Evolutionary conservation across 2,113 vertebrate species (phyloP).

Genomic region (Ceyx melanurus): DNA sequence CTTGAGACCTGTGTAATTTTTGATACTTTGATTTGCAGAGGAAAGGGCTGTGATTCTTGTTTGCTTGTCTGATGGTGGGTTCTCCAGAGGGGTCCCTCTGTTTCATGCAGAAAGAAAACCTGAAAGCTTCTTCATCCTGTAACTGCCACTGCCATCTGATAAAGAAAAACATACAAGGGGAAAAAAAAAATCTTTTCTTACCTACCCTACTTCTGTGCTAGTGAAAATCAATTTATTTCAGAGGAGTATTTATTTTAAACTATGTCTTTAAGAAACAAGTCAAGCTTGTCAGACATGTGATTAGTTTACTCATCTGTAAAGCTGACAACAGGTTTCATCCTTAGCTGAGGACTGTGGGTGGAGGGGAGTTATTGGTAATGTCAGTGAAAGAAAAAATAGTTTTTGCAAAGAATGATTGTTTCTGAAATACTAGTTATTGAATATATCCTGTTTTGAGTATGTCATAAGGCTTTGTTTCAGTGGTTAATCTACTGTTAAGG

Average conservation of each 20-base stretch:
- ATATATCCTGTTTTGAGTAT: neutral
- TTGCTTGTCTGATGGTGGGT: neutral
- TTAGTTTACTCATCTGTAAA: neutral
- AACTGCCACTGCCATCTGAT: neutral
- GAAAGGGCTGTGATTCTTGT: neutral
- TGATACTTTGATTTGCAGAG: neutral
- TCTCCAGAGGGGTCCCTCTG: neutral
- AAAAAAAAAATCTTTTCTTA: neutral
- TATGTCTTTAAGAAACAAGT: neutral
- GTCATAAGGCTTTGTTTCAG: neutral
- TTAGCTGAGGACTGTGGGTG: neutral
- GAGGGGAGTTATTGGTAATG: neutral
- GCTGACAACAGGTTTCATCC: neutral
- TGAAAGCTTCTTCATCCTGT: neutral
- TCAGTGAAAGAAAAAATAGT: neutral
- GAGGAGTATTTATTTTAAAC: neutral
- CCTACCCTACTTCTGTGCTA: neutral
- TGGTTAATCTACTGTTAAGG: slow-evolving; percentile 43
- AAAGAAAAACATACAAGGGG: neutral
- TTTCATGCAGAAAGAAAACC: neutral
- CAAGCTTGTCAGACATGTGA: neutral
- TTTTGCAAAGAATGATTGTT: neutral
- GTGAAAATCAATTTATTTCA: neutral
- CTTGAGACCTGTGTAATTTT: neutral
- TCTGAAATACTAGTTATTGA: neutral